Evolutionary conservation across 2,113 vertebrate species (phyloP).

Genomic region (Acanthochromis polyacanthus): DNA sequence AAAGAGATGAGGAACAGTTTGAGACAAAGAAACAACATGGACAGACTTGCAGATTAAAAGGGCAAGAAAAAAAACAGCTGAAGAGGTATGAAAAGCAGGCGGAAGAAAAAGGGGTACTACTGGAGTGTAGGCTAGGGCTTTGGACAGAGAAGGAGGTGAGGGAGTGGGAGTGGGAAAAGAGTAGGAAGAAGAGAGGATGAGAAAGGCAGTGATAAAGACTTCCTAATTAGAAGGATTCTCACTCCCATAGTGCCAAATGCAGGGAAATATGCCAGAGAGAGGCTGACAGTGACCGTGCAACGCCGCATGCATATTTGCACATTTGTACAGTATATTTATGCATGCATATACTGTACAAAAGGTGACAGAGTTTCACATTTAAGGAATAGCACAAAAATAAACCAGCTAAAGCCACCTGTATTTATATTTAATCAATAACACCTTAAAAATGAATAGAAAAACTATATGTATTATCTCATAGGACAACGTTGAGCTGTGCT

Average conservation of each 20-base stretch:
- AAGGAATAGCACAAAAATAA: conserved; percentile 8
- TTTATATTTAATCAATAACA: conserved; percentile 19
- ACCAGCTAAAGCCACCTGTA: conserved; percentile 19
- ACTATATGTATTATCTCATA: neutral
- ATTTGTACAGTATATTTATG: neutral
- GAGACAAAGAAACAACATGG: conserved; percentile 22
- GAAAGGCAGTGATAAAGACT: conserved; percentile 65
- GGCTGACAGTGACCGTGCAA: conserved; percentile 35
- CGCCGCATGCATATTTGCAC: neutral
- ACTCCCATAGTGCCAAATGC: conserved; percentile 43
- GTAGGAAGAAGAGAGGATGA: conserved; percentile 38
- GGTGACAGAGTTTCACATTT: conserved; percentile 26
- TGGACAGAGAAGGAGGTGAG: neutral
- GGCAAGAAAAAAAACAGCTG: neutral
- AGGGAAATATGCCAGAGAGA: conserved; percentile 35
- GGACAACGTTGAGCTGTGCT: neutral
- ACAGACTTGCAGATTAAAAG: neutral
- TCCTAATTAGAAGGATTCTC: conserved; percentile 76
- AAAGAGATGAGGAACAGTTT: conserved; percentile 18
- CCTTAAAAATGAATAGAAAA: neutral
- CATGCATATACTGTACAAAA: conserved; percentile 24
- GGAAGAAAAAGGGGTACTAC: neutral
- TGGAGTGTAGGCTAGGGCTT: conserved; percentile 2
- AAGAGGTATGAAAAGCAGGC: neutral
- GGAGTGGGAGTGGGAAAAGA: conserved; percentile 49